Evolutionary conservation across 2,888 invertebrate species (phyloP), one percentile per base, ranked within the genome.

Genomic region (Adelphocoris suturalis): DNA sequence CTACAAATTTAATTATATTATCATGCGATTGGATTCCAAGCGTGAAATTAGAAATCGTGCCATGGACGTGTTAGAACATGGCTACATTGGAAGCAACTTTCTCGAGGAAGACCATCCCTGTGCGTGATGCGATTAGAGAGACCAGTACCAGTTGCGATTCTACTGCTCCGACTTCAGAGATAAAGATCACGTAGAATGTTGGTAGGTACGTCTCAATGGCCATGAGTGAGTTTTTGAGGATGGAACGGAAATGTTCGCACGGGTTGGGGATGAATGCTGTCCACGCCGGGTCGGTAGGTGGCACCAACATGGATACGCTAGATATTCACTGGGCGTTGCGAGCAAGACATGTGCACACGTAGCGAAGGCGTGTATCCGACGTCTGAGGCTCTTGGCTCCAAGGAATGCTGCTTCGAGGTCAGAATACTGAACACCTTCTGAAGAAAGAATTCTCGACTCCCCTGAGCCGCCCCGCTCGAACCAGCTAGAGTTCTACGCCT

Each of bases 331-430:
- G 47, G 47, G 46, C 47, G 78, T 78, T 46, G 16, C 47, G 78
- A 46, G 47, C 14, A 78, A 48, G 47, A 52, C 52, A 47, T 82
- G 82, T 82, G 82, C 82, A 52, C 82, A 82, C 82, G 47, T 82
- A 47, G 82, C n/a, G 48, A n/a, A 46, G 46, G 47, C 47, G 81
- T 52, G 82, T 82, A 82, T 82, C 82, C 82, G 47, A 47, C 82
- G 27, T 27, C 52, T 52, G 82, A 78, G 37, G 78, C 52, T 82
- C 47, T 46, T 14, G 47, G 82, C 82, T 27, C 47, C 82, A 27
- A 19, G 82, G 82, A 82, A 82, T 82, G 82, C 82, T 82, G 82
- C 82, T 82, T 19, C 82, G 82, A 82, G 82, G 82, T 82, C 82
- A 82, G 82, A 82, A 82, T 82, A 82, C 82, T 82, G 82, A 82